A percentile compares a stretch with the other conserved stretches of the same genome.
phyloP scores from a whole-genome alignment of 2,797 vertebrate species.

The Enteromius fasciolatus region DNA sequence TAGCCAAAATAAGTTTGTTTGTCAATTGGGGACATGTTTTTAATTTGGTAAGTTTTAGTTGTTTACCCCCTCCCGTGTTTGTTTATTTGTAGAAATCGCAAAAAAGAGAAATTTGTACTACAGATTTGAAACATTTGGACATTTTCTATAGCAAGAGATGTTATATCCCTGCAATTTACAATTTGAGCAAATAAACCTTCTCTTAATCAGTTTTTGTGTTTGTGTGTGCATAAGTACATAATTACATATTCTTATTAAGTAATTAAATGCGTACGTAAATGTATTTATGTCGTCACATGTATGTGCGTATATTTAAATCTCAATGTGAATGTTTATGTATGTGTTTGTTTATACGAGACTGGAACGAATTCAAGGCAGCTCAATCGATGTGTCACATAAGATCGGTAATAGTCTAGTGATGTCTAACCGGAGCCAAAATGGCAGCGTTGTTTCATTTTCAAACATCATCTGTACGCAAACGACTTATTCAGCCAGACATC shows the following conservation, averaged over 20 bases:
- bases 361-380: neutral
- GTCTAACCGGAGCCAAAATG: slow-evolving; percentile 61
- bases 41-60: slow-evolving; percentile 74
- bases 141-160: slow-evolving; percentile 87
- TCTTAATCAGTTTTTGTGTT: slow-evolving; percentile 67
- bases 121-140: slow-evolving; percentile 82
- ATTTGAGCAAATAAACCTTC: slow-evolving; percentile 84
- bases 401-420: slow-evolving; percentile 52
- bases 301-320: neutral
- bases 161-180: slow-evolving; percentile 84
- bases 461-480: slow-evolving; percentile 6
- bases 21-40: slow-evolving; percentile 68
- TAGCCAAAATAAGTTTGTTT: slow-evolving; percentile 61
- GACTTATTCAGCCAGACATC: neutral
- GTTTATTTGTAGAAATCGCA: slow-evolving; percentile 79
- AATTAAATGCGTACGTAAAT: no score
- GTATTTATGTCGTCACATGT: no score
- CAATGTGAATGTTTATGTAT: neutral
- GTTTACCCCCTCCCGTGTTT: slow-evolving; percentile 73
- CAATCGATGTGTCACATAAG: slow-evolving; percentile 10
- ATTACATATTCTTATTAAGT: no score
- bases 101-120: slow-evolving; percentile 78
- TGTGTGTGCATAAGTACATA: neutral
- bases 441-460: slow-evolving; percentile 50
- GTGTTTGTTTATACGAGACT: neutral